Base-by-base conservation (phyloP, 23 tunicate genomes). In the Ciona savignyi region DNA sequence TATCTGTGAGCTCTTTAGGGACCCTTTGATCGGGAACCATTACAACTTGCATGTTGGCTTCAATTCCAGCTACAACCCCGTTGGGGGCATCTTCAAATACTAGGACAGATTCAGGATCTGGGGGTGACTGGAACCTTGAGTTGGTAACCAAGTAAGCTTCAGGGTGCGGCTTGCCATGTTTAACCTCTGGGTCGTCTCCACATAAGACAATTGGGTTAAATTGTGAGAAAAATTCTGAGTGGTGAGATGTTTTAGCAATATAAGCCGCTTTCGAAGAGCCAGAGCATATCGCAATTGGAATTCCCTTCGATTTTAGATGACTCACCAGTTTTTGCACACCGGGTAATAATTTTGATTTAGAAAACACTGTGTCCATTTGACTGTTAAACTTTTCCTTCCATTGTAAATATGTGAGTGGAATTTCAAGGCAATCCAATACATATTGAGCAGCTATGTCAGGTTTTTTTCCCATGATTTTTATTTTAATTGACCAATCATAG, bases 1-100 rank as follows among this genome's bases (percentile, higher is more conserved):
- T 74, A 32, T 82, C 72, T 32, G 75, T 73, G 49, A 34, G 19
- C 49, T 87, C 89, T 61, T 74, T 32, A 2, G 86, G 82, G 11
- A 93, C 60, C 29, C 72, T 35, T 34, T 33, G 64, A 70, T 93
- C 95, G 2, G 98, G 98, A 35, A 93, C 95, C 98, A 93, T 93
- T 11, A 93, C 98, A 66, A 74, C 86, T 51, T 93, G 98, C 98
- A 93, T 93, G n/a, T 82, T 78, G 28, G 98, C 98, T 25, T 78
- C 82, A 21, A 93, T 6, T 0, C 80, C 98, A 11, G 98, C 73
- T 65, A 22, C n/a, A 0, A 93, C 98, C 9, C 98, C 98, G 78
- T 93, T 93, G 20, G 95, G 95, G 3, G 98, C 79, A 87, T 93
- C 98, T 83, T 93, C 98, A 82, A 93, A 85, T 11, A 82, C 98